Conservation (phyloP, 2,797 vertebrate species). For the Aratinga solstitialis region DNA sequence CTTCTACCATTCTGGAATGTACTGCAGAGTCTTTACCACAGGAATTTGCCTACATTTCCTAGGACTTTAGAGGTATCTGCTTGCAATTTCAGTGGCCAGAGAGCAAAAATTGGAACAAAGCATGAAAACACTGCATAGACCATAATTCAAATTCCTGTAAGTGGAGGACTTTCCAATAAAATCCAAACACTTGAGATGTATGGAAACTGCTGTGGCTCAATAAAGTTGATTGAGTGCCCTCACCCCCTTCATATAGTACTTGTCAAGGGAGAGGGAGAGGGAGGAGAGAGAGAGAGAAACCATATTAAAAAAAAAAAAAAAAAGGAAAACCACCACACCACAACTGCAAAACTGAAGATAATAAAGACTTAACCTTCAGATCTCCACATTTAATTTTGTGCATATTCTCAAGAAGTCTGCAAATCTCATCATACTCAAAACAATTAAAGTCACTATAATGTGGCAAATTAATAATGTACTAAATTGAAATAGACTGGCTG, state of each 20-base stretch:
- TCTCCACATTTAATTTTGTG: background rate
- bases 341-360: background rate
- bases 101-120: background rate
- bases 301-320: background rate
- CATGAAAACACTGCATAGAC: background rate
- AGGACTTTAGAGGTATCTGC: background rate
- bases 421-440: background rate
- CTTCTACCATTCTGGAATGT: background rate
- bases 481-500: background rate
- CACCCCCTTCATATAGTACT: background rate
- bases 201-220: slow-evolving; percentile 7
- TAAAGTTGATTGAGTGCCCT: slow-evolving; percentile 49
- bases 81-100: background rate
- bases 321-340: background rate
- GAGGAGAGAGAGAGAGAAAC: background rate
- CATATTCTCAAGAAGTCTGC: slow-evolving; percentile 1
- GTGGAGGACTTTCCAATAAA: slow-evolving; percentile 40
- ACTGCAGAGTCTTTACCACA: background rate
- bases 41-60: background rate
- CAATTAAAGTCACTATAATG: background rate
- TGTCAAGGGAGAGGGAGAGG: fast-evolving
- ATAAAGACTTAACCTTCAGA: background rate
- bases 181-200: background rate
- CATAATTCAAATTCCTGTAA: slow-evolving; percentile 37
- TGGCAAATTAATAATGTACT: background rate